phyloP scores from a whole-genome alignment of 2,113 vertebrate species.

The Regulus satrapa region DNA sequence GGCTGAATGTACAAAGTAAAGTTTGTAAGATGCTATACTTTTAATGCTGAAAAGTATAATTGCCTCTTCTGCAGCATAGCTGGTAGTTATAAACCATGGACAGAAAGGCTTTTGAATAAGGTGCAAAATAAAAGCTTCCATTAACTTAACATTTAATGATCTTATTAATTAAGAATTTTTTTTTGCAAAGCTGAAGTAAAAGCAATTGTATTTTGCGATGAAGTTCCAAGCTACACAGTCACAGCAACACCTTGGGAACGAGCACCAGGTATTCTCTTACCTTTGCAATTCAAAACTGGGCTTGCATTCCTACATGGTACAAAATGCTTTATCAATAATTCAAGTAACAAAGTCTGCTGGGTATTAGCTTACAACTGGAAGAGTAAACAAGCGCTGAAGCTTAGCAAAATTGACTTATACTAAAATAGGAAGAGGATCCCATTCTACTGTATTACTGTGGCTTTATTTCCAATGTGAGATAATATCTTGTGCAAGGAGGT shows the following conservation, averaged over 20 bases:
- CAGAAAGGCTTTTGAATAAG: neutral
- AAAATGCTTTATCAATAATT: conserved; percentile 73
- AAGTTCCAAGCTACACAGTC: neutral
- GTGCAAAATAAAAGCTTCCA: neutral
- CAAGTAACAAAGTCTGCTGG: conserved; percentile 32
- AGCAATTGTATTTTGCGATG: conserved; percentile 1
- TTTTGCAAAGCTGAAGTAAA: neutral
- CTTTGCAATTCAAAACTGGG: neutral
- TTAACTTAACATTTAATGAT: neutral
- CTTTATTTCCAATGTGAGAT: neutral
- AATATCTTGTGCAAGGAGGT: neutral
- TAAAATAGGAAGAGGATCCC: neutral
- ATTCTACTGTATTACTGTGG: neutral
- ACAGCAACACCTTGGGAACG: neutral
- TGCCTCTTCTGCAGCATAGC: neutral
- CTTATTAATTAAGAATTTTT: neutral
- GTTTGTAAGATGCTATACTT: neutral
- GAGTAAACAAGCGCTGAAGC: conserved; percentile 48
- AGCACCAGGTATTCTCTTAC: neutral
- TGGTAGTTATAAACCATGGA: neutral
- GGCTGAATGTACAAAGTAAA: neutral
- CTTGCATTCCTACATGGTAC: conserved; percentile 51
- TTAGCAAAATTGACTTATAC: conserved; percentile 31
- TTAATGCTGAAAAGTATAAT: neutral
- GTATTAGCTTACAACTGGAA: conserved; percentile 54